These are phyloP conservation scores for Macrotis lagotis DNA, from an alignment of 2,113 vertebrate species.

Conservation along the genomic window DNA sequence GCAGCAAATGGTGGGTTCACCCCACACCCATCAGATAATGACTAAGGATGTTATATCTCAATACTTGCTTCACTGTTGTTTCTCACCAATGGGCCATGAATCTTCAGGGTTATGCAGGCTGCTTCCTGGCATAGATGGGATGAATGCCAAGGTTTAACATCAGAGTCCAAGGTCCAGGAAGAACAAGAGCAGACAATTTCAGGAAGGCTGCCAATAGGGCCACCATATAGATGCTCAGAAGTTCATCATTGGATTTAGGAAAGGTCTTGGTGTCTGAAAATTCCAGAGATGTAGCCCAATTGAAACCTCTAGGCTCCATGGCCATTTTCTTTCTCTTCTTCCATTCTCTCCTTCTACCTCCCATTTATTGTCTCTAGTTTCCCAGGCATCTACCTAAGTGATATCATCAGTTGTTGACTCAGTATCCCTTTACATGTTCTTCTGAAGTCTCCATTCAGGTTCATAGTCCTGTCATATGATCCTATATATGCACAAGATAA, in stretches of 20 bases:
- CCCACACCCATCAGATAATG: background rate
- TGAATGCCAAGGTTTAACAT: background rate
- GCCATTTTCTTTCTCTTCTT: background rate
- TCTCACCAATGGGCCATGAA: background rate
- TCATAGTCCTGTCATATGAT: background rate
- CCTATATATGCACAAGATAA: background rate
- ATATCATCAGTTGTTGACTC: background rate
- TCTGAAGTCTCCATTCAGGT: background rate
- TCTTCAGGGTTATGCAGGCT: background rate
- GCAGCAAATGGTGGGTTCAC: background rate
- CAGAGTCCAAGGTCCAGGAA: background rate
- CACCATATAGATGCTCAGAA: background rate
- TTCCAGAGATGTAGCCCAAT: background rate
- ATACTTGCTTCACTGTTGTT: background rate
- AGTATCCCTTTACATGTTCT: background rate
- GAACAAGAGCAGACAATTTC: background rate
- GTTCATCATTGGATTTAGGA: background rate
- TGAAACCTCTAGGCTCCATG: background rate
- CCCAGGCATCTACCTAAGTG: background rate
- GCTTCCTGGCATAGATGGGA: background rate
- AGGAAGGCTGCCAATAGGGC: background rate
- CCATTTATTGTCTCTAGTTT: background rate
- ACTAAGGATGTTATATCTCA: background rate
- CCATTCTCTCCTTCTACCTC: background rate
- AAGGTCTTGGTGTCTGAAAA: background rate